phyloP scores from a whole-genome alignment of 2,888 invertebrate genomes.

The Papilio demoleus region DNA sequence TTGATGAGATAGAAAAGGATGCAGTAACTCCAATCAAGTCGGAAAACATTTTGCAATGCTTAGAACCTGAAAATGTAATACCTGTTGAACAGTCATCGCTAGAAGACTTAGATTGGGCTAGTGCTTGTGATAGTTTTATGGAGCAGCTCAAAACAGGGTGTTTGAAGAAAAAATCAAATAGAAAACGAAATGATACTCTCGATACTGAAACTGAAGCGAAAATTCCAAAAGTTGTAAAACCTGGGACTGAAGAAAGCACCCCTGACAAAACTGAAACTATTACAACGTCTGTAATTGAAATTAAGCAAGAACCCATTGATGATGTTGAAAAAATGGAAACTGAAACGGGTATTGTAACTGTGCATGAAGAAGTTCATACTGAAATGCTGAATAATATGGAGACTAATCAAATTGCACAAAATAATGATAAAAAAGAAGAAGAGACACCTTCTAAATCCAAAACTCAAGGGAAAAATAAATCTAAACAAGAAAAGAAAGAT shows the following conservation, averaged over 20 bases:
- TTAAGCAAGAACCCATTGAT: conserved; percentile 71
- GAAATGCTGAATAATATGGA: conserved; percentile 41
- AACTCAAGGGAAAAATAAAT: conserved; percentile 52
- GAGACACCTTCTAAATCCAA: conserved; percentile 59
- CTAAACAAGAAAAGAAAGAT: conserved; percentile 56
- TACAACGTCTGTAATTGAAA: conserved; percentile 45
- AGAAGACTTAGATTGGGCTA: conserved; percentile 84
- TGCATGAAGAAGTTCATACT: conserved; percentile 9
- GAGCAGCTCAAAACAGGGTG: conserved; percentile 87
- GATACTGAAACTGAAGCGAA: conserved; percentile 59
- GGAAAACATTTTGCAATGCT: conserved; percentile 60
- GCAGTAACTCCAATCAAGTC: conserved; percentile 75
- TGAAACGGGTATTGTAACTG: conserved; percentile 39
- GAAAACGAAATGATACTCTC: conserved; percentile 73
- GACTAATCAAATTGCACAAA: conserved; percentile 54
- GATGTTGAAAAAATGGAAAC: conserved; percentile 58
- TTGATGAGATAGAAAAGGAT: conserved; percentile 85
- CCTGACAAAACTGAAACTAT: conserved; percentile 21
- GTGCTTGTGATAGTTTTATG: conserved; percentile 90
- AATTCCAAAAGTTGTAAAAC: conserved; percentile 45
- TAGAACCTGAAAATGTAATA: conserved; percentile 50
- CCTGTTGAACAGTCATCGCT: conserved; percentile 44
- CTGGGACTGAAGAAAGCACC: conserved; percentile 6
- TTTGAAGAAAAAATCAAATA: conserved; percentile 82
- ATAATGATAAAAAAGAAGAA: conserved; percentile 56